Evolutionary conservation across 1,140 invertebrate genomes (phyloP).

Genomic region (Ips typographus): DNA sequence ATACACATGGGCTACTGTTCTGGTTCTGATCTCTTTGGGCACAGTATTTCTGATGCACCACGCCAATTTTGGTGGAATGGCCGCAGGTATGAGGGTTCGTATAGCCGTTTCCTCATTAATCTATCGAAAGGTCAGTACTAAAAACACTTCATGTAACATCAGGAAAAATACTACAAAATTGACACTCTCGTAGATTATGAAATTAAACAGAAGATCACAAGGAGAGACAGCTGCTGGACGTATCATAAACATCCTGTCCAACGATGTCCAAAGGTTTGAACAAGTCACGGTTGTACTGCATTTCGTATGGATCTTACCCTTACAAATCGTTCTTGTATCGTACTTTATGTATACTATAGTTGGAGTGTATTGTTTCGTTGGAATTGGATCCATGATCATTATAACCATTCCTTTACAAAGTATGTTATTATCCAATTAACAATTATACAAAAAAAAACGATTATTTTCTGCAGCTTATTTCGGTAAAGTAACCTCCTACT

Average conservation of each 20-base stretch:
- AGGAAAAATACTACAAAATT: background rate
- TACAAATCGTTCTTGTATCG: conserved; percentile 61
- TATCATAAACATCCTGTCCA: conserved; percentile 82
- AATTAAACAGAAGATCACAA: conserved; percentile 65
- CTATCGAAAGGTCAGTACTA: conserved; percentile 62
- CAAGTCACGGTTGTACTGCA: conserved; percentile 62
- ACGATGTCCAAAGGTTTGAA: conserved; percentile 72
- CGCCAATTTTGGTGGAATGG: conserved; percentile 51
- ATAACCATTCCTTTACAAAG: conserved; percentile 70
- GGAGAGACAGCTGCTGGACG: conserved; percentile 75
- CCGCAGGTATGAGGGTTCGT: conserved; percentile 62
- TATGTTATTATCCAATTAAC: conserved; percentile 43
- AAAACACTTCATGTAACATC: background rate
- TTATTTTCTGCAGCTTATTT: conserved; percentile 51
- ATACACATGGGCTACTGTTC: conserved; percentile 35
- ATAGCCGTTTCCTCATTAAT: conserved; percentile 62
- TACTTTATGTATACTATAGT: conserved; percentile 71
- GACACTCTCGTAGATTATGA: conserved; percentile 56
- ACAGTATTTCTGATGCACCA: conserved; percentile 48
- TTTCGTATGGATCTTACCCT: conserved; percentile 68
- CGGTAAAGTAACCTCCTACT: conserved; percentile 56
- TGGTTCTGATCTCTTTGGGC: conserved; percentile 37
- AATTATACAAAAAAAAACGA: conserved; percentile 40
- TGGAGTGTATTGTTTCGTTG: conserved; percentile 68
- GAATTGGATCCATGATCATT: conserved; percentile 62